Evolutionary conservation across 2,888 invertebrate species (phyloP), one percentile per base, ranked within the genome.

Genomic region (Diplazon laetatorius): DNA sequence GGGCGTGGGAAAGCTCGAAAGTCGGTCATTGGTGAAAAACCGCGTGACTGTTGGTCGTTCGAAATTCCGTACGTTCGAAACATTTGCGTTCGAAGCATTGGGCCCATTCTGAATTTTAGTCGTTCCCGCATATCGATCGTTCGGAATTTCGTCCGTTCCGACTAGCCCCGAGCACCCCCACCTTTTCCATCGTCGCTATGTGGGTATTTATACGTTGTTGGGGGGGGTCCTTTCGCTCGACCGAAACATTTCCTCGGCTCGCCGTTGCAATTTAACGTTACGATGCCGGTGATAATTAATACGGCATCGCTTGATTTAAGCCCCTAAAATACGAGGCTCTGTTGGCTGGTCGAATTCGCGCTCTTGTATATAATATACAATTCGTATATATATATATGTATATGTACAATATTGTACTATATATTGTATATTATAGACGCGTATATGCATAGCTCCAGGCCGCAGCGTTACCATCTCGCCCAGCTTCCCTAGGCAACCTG

Each of bases 221-320:
- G 44, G 2, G 8, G 69, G 79, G 68, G 75, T 72, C 60, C 48
- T 37, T 37, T 57, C 62, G 35, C 59, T 52, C 18, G 52, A 57
- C 70, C 59, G 80, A 79, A 82, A 80, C 70, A 71, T 80, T 82
- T 82, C 68, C 76, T 74, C 77, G 52, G 59, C 52, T 52, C 70
- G 62, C 69, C 52, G 42, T 77, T 63, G 74, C 74, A 81, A 82
- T 83, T 81, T 76, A 82, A 80, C 76, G 81, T 80, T 80, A 80
- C 82, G 80, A 71, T 78, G 77, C 62, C 80, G 80, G 75, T 70
- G 84, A 82, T 85, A 85, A 87, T 87, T 87, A 86, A 84, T 87
- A 81, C 81, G 78, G 80, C 80, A 76, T 62, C 76, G 82, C 78
- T 81, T 80, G 82, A 84, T 82, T 83, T 81, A 82, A 85, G 84